Conservation (phyloP, 1,140 invertebrate genomes). For the Neodiprion pinetum region DNA sequence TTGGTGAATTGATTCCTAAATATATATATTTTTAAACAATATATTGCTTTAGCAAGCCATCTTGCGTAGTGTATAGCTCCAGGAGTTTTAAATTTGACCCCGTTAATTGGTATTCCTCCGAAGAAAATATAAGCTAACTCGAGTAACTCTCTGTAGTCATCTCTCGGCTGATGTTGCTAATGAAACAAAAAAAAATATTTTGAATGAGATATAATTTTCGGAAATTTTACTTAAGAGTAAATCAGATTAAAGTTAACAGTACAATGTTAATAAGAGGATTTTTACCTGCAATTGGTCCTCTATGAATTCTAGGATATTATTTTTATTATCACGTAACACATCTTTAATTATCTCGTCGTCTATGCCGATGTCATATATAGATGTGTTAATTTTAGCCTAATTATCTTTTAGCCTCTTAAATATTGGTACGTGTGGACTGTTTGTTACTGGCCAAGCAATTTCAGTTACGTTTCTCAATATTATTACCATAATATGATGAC, state of each 20-base stretch:
- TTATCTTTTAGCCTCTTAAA: slow-evolving; percentile 29
- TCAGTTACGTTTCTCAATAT: slow-evolving; percentile 24
- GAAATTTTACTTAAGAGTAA: too few species aligned
- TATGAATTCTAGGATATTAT: slow-evolving; percentile 18
- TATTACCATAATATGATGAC: slow-evolving; percentile 30
- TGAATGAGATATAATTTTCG: too few species aligned
- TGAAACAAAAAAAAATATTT: not conserved
- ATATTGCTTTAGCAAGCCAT: slow-evolving; percentile 54
- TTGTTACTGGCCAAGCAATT: slow-evolving; percentile 11
- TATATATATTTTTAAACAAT: slow-evolving; percentile 19
- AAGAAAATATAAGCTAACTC: slow-evolving; percentile 34
- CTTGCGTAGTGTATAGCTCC: slow-evolving; percentile 47
- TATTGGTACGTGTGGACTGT: slow-evolving; percentile 27
- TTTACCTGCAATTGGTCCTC: slow-evolving; percentile 25
- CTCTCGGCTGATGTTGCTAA: slow-evolving; percentile 24
- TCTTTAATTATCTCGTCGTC: slow-evolving; percentile 16
- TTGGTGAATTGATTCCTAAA: too few species aligned
- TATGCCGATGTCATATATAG: slow-evolving; percentile 27
- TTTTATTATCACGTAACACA: slow-evolving; percentile 21
- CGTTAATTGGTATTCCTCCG: slow-evolving; percentile 16
- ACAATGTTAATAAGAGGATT: not conserved
- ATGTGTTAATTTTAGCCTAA: slow-evolving; percentile 31
- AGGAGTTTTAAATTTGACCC: slow-evolving; percentile 34
- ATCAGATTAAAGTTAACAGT: not conserved
- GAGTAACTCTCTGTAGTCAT: slow-evolving; percentile 41